Conservation (phyloP, 1,140 invertebrate genomes). For the Tetramorium parvispinum region DNA sequence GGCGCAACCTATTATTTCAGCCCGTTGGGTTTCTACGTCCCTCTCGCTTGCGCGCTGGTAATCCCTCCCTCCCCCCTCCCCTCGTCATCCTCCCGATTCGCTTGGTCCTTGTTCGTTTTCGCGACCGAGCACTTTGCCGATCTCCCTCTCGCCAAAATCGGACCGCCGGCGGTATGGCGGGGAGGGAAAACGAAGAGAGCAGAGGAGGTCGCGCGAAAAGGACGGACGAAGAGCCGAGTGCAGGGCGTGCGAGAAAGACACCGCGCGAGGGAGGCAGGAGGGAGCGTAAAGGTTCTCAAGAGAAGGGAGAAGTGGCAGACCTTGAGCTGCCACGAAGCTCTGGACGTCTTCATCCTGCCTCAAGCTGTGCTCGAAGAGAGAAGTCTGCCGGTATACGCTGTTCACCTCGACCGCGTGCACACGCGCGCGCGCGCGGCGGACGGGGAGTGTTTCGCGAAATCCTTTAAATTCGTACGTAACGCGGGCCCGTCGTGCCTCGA, state of each 20-base stretch:
- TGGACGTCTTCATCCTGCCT: conserved; percentile 85
- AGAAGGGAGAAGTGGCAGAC: conserved; percentile 84
- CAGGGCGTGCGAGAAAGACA: conserved; percentile 47
- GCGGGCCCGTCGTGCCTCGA: conserved; percentile 59
- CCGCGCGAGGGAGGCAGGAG: conserved; percentile 33
- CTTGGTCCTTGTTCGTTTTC: conserved; percentile 38
- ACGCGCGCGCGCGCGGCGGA: neutral
- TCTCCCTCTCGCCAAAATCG: conserved; percentile 51
- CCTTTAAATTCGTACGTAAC: conserved; percentile 74
- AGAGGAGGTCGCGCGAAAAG: conserved; percentile 16
- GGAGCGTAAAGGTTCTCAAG: conserved; percentile 60
- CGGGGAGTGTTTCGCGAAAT: conserved; percentile 71
- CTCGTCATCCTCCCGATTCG: conserved; percentile 5
- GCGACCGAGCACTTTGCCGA: conserved; percentile 24
- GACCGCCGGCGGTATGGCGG: conserved; percentile 66
- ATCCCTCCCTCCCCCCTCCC: conserved; percentile 29
- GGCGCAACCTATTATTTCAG: conserved; percentile 86
- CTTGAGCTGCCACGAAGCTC: conserved; percentile 85
- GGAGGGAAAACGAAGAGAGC: neutral
- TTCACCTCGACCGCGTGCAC: conserved; percentile 33
- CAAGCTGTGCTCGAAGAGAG: conserved; percentile 78
- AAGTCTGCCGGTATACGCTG: conserved; percentile 57
- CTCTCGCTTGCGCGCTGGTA: conserved; percentile 61
- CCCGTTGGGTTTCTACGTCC: conserved; percentile 76
- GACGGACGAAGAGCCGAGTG: conserved; percentile 37